A percentile compares a stretch with the other conserved stretches of the same genome.
Conservation (phyloP, 2,797 vertebrate species). For the Kryptolebias ocellatus region DNA sequence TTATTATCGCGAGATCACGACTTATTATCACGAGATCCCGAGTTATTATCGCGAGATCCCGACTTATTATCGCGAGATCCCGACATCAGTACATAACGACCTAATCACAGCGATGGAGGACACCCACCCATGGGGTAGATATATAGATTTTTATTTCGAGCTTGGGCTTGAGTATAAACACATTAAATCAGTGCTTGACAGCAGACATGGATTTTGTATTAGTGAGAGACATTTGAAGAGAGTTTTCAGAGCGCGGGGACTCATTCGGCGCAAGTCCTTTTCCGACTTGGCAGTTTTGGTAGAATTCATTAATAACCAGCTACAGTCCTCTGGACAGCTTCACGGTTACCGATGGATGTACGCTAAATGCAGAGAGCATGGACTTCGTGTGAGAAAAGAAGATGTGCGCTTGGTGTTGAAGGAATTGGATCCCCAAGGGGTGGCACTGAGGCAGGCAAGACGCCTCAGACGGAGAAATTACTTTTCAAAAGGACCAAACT, state of each 20-base stretch:
- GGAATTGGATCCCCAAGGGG: constrained; percentile 1
- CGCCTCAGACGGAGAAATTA: background rate
- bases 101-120: background rate
- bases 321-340: constrained; percentile 4
- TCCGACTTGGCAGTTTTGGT: background rate
- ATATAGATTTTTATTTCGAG: background rate
- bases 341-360: background rate
- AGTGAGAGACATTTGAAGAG: background rate
- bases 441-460: background rate
- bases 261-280: background rate
- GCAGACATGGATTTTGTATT: background rate
- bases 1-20: no score
- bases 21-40: no score
- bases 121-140: background rate
- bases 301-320: background rate
- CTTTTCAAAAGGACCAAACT: constrained; percentile 4
- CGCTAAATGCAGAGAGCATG: background rate
- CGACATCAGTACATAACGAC: background rate
- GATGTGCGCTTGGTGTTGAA: background rate
- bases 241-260: background rate
- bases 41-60: no score
- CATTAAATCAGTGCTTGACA: background rate
- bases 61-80: no score
- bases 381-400: background rate
- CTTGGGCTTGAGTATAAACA: background rate